Evolutionary conservation across 2,113 vertebrate species (phyloP).

Genomic region (Cairina moschata): DNA sequence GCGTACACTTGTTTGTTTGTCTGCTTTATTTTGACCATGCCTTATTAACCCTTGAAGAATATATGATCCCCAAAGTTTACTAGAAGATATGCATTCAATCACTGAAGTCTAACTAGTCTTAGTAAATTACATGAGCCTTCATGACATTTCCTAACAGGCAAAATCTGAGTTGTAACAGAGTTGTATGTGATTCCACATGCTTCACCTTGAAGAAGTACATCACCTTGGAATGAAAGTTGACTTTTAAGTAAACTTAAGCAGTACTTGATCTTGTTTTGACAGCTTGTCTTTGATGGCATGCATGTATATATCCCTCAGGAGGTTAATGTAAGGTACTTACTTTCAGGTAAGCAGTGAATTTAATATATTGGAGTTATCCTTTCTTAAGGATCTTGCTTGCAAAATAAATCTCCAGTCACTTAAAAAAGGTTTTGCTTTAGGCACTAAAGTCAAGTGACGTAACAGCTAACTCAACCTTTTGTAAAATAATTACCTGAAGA

Average conservation of each 20-base stretch:
- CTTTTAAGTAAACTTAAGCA: constrained; percentile 57
- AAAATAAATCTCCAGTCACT: constrained; percentile 44
- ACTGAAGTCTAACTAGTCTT: neutral
- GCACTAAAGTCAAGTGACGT: constrained; percentile 27
- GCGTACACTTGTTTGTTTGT: neutral
- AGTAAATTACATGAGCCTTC: neutral
- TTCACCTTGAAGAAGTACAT: constrained; percentile 37
- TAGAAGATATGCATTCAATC: neutral
- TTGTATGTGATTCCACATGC: neutral
- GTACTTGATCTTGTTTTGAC: constrained; percentile 65
- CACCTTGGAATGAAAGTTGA: constrained; percentile 36
- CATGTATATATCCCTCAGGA: constrained; percentile 7
- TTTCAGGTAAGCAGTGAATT: constrained; percentile 45
- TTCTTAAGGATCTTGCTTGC: constrained; percentile 11
- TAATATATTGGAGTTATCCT: constrained; percentile 40
- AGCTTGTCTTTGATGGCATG: constrained; percentile 37
- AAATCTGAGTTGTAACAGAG: neutral
- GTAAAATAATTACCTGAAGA: neutral
- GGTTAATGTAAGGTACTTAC: constrained; percentile 23
- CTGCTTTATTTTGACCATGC: neutral
- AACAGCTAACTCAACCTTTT: constrained; percentile 1
- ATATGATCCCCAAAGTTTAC: neutral
- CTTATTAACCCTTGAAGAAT: neutral
- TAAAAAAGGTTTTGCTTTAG: constrained; percentile 41
- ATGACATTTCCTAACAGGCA: neutral